Base-by-base conservation (phyloP, 2,113 vertebrate genomes). In the Noctilio leporinus region DNA sequence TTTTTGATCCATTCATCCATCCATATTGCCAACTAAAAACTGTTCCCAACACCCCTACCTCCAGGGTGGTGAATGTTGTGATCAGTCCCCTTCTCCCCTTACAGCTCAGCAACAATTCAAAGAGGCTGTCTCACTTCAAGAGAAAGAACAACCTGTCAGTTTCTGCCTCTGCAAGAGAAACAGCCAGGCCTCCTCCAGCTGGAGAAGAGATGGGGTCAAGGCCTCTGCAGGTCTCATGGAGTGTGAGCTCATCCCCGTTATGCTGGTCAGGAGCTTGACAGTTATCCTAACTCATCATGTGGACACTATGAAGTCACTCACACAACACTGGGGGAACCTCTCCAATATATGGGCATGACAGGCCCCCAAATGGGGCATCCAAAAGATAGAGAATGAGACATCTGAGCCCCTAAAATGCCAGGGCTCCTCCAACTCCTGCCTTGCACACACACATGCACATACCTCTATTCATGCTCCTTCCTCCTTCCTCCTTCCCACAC, bases 241-340 rank as follows among this genome's bases (percentile, higher is more conserved):
- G 28, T 59, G 35, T 93, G 86, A 96, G 86, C 69, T 97, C 89
- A 96, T 55, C 20, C 55, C 84, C 17, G 30, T 70, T 20, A 94
- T 3, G 5, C 16, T 16, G 43, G 86, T 55, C 0, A 7, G 75
- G 38, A 33, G 26, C n/a, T 28, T 4, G 7, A 30, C 76, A 91
- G 91, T 78, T 94, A 59, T 57, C 45, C 19, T 4, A 45, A 69
- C n/a, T 87, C 26, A 30, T 47, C 57, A 2, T 67, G 69, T 47
- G 67, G 38, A 69, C 51, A 19, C 81, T 30, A 6, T 82, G 75
- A 86, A 28, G 28, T 86, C 78, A 67, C 38, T 59, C 64, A 49
- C 33, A 28, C 7, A 75, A 45, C n/a, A 47, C 38, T 9, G 40
- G 91, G 33, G 47, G 7, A 43, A 43, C 57, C 24, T 59, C 12